phyloP scores from a whole-genome alignment of 2,888 invertebrate genomes.

The Pyrocoelia pectoralis region DNA sequence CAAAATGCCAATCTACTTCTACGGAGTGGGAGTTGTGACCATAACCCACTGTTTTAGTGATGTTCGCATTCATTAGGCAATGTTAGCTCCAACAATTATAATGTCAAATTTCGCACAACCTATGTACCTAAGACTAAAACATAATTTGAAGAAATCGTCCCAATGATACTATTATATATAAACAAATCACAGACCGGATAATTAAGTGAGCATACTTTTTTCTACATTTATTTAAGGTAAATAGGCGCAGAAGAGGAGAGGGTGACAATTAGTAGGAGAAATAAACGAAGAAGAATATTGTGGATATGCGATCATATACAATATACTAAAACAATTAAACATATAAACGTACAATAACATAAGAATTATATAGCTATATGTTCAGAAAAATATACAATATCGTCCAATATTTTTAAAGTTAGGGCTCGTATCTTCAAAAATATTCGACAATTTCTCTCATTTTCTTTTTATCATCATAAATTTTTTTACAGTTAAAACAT shows the following conservation, averaged over 20 bases:
- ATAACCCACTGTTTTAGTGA: no score
- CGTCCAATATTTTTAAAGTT: conserved; percentile 50
- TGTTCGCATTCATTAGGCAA: no score
- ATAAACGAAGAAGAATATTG: no score
- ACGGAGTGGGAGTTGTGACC: no score
- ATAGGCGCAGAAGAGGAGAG: not conserved
- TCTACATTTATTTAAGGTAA: not conserved
- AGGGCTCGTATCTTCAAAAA: conserved; percentile 55
- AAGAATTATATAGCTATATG: no score
- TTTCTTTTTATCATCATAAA: conserved; percentile 24
- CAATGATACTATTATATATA: no score
- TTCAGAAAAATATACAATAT: not conserved
- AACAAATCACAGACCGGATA: not conserved
- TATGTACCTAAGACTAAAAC: no score
- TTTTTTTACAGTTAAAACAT: conserved; percentile 5
- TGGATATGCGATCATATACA: not conserved
- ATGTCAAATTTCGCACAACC: no score
- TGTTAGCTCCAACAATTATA: no score
- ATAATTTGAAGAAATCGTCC: no score
- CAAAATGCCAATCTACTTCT: no score
- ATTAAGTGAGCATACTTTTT: no score
- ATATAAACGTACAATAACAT: not conserved
- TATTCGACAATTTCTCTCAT: conserved; percentile 39
- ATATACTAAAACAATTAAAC: not conserved
- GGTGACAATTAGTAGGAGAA: not conserved